Base-by-base conservation (phyloP, 2,797 vertebrate species). In the Parauchenoglanis ngamensis region DNA sequence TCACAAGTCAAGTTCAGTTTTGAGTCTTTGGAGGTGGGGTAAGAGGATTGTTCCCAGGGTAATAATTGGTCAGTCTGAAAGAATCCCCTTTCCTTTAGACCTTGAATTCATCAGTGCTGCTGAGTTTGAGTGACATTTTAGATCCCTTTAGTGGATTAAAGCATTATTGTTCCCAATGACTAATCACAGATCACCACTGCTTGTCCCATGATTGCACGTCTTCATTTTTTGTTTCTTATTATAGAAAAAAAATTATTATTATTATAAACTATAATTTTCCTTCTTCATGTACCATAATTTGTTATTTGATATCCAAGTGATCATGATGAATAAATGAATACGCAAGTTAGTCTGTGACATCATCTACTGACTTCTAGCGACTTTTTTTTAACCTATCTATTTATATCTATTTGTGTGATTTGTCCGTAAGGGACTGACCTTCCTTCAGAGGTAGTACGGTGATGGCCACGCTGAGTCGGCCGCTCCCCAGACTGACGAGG, bases 401-500 rank as follows among this genome's bases (percentile, higher is more conserved):
- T 65, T 65, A 65, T 28, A 13, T 15, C 15, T 12, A 15, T 52
- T 3, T 0, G 19, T 59, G 56, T 17, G 56, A 63, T 35, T 8
- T 7, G 23, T 81, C 57, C 63, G 21, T 63, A 63, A 46, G 2
- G 2, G 59, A 77, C 78, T 92, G 93, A 96, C 96, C 96, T 94
- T 96, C 95, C 88, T 96, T 96, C 28, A 96, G 91, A 2, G 96
- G 96, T 85, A 97, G 91, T 73, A 97, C 88, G 44, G 96, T 97
- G 88, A 97, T 95, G 0, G 96, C 96, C 70, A 96, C 93, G 83
- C 96, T 96, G 23, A 96, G 94, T 56, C 96, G 94, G 21, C 96
- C 96, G 3, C 96, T 96, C 61, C 96, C 96, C 83, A 97, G 93
- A 89, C 96, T 96, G 85, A 97, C 96, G 73, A 97, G 93, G 89